Evolutionary conservation across 2,113 vertebrate species (phyloP), one percentile per base, ranked within the genome.

Genomic region (Xenotilapia leptura): DNA sequence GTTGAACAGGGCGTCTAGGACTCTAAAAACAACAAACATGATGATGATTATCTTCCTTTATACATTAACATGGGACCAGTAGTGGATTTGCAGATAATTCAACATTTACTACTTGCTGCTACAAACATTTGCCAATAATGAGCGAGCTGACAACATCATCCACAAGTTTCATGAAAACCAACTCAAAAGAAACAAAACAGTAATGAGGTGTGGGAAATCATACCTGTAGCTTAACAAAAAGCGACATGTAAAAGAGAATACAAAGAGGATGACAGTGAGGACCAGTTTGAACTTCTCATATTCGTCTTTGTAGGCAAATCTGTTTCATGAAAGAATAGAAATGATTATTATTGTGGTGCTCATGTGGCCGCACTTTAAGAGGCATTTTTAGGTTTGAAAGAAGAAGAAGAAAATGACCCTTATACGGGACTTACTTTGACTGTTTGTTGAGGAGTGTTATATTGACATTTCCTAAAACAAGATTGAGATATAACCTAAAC

Each of bases 211-310:
- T 11, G 21, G 6, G 14, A 56, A 58, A 12, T 6, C 26, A 56
- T 42, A 99, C 99, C 99, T 98, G 95, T 97, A 98, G 94, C 97
- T 99, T 89, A 99, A 90, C 49, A 99, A 80, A 92, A 99, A 98
- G 12, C 97, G 96, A 91, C 98, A 99, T 0, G 96, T 97, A 96
- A 97, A 99, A 91, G 98, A 99, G 90, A 98, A 96, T 2, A 99
- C 86, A 54, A 99, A 96, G n/a, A 99, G 96, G 92, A 99, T 97
- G 93, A 99, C 98, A 17, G 98, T 99, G 95, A 99, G 96, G 95
- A 97, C 96, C 91, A 99, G 97, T 88, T 99, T 99, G 89, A 99
- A 99, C 89, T 99, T 99, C 96, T 99, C 99, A 0, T 99, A 99
- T 91, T 99, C 98, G 1, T 98, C 98, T 94, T 99, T 99, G 92